These are phyloP conservation scores for Arrhopalites spinosus DNA, from an alignment of 2,888 invertebrate genomes.

Conservation along the genomic window DNA sequence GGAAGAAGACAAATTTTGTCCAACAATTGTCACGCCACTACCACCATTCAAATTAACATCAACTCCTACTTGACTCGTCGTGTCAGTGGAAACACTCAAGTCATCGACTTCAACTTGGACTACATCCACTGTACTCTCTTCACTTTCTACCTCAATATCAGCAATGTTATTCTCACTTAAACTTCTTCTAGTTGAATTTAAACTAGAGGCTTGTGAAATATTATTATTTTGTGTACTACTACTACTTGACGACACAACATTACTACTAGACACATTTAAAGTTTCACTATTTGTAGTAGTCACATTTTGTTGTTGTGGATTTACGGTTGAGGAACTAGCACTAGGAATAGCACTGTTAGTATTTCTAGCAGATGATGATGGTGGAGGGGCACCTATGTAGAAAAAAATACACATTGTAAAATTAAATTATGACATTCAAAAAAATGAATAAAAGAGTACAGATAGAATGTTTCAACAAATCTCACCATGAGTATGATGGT, in stretches of 20 bases:
- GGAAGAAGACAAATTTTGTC: slow-evolving; percentile 1
- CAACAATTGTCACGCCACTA: slow-evolving; percentile 11
- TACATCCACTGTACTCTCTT: slow-evolving; percentile 1
- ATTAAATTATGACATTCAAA: no score
- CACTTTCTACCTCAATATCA: background rate
- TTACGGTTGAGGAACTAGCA: no score
- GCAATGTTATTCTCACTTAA: background rate
- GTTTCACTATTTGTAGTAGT: background rate
- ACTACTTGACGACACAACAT: background rate
- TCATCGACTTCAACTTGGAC: slow-evolving; percentile 17
- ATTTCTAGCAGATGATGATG: background rate
- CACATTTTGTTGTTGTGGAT: no score
- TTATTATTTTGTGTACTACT: slow-evolving; percentile 1
- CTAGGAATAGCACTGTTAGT: background rate
- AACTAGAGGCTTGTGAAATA: background rate
- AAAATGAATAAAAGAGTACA: no score
- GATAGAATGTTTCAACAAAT: no score
- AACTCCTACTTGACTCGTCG: background rate
- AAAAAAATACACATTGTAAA: no score
- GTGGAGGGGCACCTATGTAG: no score
- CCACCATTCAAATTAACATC: slow-evolving; percentile 23
- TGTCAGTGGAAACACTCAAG: background rate
- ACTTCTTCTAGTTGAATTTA: slow-evolving; percentile 22
- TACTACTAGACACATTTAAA: background rate
- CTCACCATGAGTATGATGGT: slow-evolving; percentile 12